A percentile compares a stretch with the other conserved stretches of the same genome.
These are phyloP conservation scores for Drosophila parthenogenetica DNA, from an alignment of 2,888 invertebrate species.

Conservation along the genomic window DNA sequence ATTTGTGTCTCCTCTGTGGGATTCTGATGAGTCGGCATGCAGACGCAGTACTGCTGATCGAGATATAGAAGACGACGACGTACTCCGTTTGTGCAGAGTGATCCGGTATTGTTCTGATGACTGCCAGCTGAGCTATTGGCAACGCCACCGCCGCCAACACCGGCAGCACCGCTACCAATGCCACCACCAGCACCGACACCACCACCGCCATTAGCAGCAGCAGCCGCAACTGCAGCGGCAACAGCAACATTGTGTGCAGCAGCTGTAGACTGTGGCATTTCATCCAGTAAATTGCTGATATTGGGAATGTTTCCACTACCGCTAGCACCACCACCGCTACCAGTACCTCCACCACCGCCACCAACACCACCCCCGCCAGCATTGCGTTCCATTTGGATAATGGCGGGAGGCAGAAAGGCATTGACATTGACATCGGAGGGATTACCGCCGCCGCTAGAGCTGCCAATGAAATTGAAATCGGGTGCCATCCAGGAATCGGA, in stretches of 20 bases:
- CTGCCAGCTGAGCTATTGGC: constrained; percentile 12
- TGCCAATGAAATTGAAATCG: constrained; percentile 47
- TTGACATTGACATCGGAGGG: constrained; percentile 41
- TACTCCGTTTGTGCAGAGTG: constrained; percentile 66
- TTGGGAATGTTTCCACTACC: constrained; percentile 40
- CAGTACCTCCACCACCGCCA: neutral
- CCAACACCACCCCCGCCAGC: constrained; percentile 43
- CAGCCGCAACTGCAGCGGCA: neutral
- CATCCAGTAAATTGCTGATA: constrained; percentile 64
- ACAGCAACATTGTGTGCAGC: constrained; percentile 13
- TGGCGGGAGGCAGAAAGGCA: constrained; percentile 54
- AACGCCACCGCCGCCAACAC: neutral
- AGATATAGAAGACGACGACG: constrained; percentile 73
- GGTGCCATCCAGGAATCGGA: constrained; percentile 70
- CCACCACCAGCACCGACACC: constrained; percentile 9
- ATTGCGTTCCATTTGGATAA: constrained; percentile 48
- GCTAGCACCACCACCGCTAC: neutral
- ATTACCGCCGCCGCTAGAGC: constrained; percentile 14
- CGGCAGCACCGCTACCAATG: neutral
- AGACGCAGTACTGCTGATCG: constrained; percentile 82
- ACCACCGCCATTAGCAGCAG: neutral
- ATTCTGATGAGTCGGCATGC: constrained; percentile 86
- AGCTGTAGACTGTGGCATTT: constrained; percentile 45
- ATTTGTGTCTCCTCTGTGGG: constrained; percentile 88
- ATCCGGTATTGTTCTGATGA: constrained; percentile 47